Percentiles rank a stretch among this genome's conserved stretches.
These are phyloP conservation scores for Spodoptera picta DNA, from an alignment of 2,888 invertebrate species.

Conservation along the genomic window DNA sequence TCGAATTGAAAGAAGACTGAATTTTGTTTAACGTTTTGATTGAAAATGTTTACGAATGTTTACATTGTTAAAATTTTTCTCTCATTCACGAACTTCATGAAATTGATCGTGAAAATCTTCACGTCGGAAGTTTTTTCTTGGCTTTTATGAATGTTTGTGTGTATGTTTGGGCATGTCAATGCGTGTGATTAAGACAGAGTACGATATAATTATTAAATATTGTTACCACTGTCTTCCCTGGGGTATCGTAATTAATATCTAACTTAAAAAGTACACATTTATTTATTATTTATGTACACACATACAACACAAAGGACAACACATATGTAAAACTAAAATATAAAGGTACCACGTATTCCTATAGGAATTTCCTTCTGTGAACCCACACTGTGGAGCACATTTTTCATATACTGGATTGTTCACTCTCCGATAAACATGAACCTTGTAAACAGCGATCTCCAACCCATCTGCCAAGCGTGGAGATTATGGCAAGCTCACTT, in stretches of 20 bases:
- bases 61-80: constrained; percentile 13
- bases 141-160: constrained; percentile 3
- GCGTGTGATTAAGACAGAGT: not conserved
- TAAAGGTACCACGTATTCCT: too few species aligned
- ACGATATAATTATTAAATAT: not conserved
- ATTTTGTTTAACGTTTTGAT: not conserved
- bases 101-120: not conserved
- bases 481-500: too few species aligned
- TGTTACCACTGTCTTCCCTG: not conserved
- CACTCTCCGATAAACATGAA: too few species aligned
- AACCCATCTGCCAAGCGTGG: too few species aligned
- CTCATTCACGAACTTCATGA: constrained; percentile 17
- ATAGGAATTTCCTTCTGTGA: too few species aligned
- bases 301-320: too few species aligned
- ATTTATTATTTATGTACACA: too few species aligned
- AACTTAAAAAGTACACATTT: too few species aligned
- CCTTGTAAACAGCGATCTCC: too few species aligned
- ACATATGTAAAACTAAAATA: too few species aligned
- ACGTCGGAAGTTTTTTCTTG: not conserved
- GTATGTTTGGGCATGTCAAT: not conserved
- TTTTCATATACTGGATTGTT: too few species aligned
- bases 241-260: not conserved
- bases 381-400: too few species aligned
- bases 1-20: not conserved
- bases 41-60: constrained; percentile 7